phyloP scores from a whole-genome alignment of 2,797 vertebrate genomes.

The Threskiornis aethiopicus region DNA sequence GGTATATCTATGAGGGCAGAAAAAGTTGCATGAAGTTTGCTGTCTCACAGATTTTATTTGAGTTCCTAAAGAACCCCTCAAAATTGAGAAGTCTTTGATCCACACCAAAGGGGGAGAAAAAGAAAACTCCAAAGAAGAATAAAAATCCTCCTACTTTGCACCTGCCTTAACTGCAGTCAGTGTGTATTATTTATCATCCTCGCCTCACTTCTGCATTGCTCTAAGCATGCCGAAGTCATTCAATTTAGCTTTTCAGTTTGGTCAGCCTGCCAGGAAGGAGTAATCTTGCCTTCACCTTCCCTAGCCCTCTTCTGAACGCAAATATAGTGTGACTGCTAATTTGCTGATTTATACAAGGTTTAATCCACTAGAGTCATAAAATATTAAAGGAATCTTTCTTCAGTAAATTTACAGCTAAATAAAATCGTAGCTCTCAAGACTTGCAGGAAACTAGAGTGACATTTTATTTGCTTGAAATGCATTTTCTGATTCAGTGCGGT shows the following conservation, averaged over 20 bases:
- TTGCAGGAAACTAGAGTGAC: constrained; percentile 13
- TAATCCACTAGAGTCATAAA: constrained; percentile 52
- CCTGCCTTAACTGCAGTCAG: constrained; percentile 11
- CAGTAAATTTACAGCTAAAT: constrained; percentile 49
- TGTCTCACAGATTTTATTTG: neutral
- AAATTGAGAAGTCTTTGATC: constrained; percentile 63
- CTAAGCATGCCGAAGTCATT: neutral
- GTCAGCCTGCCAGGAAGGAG: constrained; percentile 26
- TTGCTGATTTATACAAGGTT: constrained; percentile 61
- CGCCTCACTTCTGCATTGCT: neutral
- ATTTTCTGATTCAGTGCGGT: constrained; percentile 38
- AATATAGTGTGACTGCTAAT: constrained; percentile 66
- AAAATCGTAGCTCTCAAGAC: constrained; percentile 14
- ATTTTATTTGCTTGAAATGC: constrained; percentile 55
- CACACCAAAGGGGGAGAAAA: constrained; percentile 33
- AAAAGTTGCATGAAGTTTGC: neutral
- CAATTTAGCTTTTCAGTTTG: constrained; percentile 11
- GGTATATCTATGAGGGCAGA: neutral
- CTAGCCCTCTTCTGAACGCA: constrained; percentile 29
- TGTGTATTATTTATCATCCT: constrained; percentile 56
- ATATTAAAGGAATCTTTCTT: constrained; percentile 50
- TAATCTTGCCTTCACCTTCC: constrained; percentile 55
- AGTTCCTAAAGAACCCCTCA: constrained; percentile 16
- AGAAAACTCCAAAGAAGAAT: constrained; percentile 72
- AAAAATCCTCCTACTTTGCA: constrained; percentile 45